Percentiles rank a stretch among this genome's conserved stretches.
Evolutionary conservation across 2,797 vertebrate genomes (phyloP).

Genomic region (Scarus forsteni): DNA sequence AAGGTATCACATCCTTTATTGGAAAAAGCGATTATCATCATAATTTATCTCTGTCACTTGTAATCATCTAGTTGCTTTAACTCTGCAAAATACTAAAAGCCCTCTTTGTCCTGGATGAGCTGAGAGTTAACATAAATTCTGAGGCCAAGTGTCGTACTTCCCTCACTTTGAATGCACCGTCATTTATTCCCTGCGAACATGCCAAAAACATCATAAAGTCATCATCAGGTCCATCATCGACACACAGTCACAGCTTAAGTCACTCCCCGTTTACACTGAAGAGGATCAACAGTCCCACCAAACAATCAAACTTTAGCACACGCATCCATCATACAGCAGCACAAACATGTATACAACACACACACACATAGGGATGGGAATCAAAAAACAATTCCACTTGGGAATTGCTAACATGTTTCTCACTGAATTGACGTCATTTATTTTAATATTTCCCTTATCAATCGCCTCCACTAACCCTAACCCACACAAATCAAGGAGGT

Average conservation of each 20-base stretch:
- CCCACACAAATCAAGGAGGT: too few species aligned
- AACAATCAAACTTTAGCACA: conserved; percentile 19
- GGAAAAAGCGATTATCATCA: conserved; percentile 71
- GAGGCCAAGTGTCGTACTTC: conserved; percentile 23
- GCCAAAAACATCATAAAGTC: conserved; percentile 56
- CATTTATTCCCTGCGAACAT: conserved; percentile 44
- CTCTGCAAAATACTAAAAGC: conserved; percentile 57
- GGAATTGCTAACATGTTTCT: too few species aligned
- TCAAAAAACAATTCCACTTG: too few species aligned
- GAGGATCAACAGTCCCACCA: conserved; percentile 49
- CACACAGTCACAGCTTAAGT: conserved; percentile 50
- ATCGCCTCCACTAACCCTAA: too few species aligned
- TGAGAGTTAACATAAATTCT: conserved; percentile 13
- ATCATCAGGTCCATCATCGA: conserved; percentile 34
- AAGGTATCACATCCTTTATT: conserved; percentile 75
- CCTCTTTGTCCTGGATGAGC: conserved; percentile 48
- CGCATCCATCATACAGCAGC: conserved; percentile 14
- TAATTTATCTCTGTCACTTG: conserved; percentile 49
- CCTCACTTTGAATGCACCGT: conserved; percentile 21
- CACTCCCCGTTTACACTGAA: conserved; percentile 47
- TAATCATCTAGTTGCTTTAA: conserved; percentile 42
- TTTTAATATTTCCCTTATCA: too few species aligned
- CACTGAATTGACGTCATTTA: too few species aligned
- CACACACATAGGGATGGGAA: background rate
- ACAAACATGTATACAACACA: conserved; percentile 10